Evolutionary conservation across 2,888 invertebrate species (phyloP), one percentile per base, ranked within the genome.

Genomic region (Pelosia muscerda): DNA sequence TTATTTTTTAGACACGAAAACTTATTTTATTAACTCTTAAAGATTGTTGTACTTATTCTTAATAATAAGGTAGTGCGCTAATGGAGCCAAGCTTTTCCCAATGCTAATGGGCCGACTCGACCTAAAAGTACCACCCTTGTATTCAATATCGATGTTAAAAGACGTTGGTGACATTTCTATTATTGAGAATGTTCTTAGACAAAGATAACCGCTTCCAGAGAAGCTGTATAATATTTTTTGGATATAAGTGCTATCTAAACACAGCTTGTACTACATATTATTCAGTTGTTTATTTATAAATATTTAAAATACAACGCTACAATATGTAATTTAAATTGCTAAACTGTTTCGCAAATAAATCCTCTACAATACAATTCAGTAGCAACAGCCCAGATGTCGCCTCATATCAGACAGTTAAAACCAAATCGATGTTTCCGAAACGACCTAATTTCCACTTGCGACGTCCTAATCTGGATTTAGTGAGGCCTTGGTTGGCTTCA

Each of bases 371-470:
- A 23, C 8, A 10, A 61, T 26, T 2, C 19, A 31, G 4, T 22
- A 34, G 54, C 54, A 54, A 11, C 10, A 55, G 25, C 13, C 23
- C 13, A 22, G 23, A 55, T 49, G 49, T 49, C 23, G 55, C 23
- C 55, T 23, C 64, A 54, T 15, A 60, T 58, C 22, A 54, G 10
- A 19, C 23, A 68, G 66, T 68, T 74, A 63, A 76, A 78, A 72
- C 54, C 38, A 72, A 73, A 79, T 78, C 76, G 73, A 76, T 73
- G 42, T 75, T 72, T 77, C 72, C 34, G 31, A 10, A 68, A 66
- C 81, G 87, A 85, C 87, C 88, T 86, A 86, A 88, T 89, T 89
- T 86, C 84, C 81, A 78, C 66, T 71, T 66, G 74, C 69, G 80
- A 79, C 82, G 72, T 78, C 72, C 82, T 84, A 86, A 87, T 86